Evolutionary conservation across 1,140 invertebrate species (phyloP), one percentile per base, ranked within the genome.

Genomic region (Lepidostoma basale): DNA sequence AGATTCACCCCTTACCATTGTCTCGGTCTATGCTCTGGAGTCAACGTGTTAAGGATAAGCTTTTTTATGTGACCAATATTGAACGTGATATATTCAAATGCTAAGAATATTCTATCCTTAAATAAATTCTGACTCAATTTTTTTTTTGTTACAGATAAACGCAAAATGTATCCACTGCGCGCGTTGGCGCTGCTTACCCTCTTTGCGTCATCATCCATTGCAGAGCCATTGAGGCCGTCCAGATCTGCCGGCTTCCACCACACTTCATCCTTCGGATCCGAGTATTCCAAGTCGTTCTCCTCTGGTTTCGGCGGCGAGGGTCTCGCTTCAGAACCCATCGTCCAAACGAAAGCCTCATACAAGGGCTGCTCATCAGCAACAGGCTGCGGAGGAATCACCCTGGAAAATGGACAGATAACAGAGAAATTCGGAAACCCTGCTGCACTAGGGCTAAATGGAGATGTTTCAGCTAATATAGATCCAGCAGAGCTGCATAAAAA

Each of bases 361-460:
- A 78, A 82, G 75, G 77, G 77, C 3, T 83, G 82, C 64, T 78
- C 80, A 1, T 70, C 74, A 3, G 78, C 78, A 1, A 80, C 79
- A 70, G 82, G 82, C 2, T 83, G 82, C 59, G 82, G 79, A 23
- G 81, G 82, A 1, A 47, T 83, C 5, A 81, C 82, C 63, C 64
- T 82, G 0, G 81, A 83, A 73, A 81, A 83, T 33, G 82, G 82
- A 10, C 74, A 76, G 49, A 74, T 83, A 3, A 67, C 81, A 1
- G 73, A 83, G 44, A 75, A 75, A 36, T 83, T 77, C 40, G 82
- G 80, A 6, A 78, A 82, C 68, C 52, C 75, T 0, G 77, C 81
- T 14, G 75, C 77, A 12, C 52, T 72, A 4, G 70, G 70, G 12
- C 8, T 72, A 5, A 77, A 79, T 59, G 77, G 77, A 52, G 75